Evolutionary conservation across 2,888 invertebrate species (phyloP).

Genomic region (Pollenia labialis): DNA sequence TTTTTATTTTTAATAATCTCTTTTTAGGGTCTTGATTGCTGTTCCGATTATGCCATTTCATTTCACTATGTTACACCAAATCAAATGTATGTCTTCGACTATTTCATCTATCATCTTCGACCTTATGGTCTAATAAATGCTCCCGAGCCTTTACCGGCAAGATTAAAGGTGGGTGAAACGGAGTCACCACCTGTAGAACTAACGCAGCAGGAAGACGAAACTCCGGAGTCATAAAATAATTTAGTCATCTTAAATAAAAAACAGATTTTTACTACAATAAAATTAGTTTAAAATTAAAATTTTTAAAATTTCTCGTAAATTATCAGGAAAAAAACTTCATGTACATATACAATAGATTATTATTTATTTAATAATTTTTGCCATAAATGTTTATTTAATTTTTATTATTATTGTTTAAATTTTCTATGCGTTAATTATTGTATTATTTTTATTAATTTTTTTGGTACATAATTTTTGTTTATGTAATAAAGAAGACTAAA

Average conservation of each 20-base stretch:
- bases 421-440: slow-evolving; percentile 26
- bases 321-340: not conserved
- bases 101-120: slow-evolving; percentile 96
- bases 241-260: not conserved
- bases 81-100: slow-evolving; percentile 98
- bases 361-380: slow-evolving; percentile 48
- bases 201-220: slow-evolving; percentile 36
- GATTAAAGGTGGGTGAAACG: slow-evolving; percentile 77
- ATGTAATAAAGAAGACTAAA: slow-evolving; percentile 28
- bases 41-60: slow-evolving; percentile 96
- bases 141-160: slow-evolving; percentile 79
- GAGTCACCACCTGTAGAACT: slow-evolving; percentile 75
- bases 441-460: not conserved
- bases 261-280: slow-evolving; percentile 36
- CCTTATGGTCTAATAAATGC: slow-evolving; percentile 87
- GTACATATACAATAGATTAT: slow-evolving; percentile 32
- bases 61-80: slow-evolving; percentile 97
- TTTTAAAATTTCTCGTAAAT: slow-evolving; percentile 24
- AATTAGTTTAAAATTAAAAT: too few species aligned
- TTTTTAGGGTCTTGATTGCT: slow-evolving; percentile 86
- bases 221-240: slow-evolving; percentile 48
- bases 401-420: slow-evolving; percentile 28
- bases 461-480: slow-evolving; percentile 51
- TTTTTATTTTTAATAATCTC: not conserved
- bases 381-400: slow-evolving; percentile 46